A percentile compares a stretch with the other conserved stretches of the same genome.
Evolutionary conservation across 92 coral and sea anemone genomes (phyloP).

Genomic region (Actinostola sp.): DNA sequence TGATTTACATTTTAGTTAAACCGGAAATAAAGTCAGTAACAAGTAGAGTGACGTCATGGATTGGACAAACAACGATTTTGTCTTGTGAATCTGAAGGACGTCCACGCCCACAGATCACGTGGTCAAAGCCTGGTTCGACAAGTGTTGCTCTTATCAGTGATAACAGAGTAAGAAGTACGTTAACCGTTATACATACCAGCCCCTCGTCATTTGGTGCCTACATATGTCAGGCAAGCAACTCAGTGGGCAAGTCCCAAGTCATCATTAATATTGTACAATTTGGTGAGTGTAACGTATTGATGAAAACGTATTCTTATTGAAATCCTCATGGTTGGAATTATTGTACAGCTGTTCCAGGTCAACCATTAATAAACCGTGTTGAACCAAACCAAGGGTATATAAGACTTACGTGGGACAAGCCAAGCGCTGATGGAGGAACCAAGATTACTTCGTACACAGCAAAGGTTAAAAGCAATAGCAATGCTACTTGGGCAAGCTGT

Average conservation of each 20-base stretch:
- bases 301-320: no score
- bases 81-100: conserved; percentile 21
- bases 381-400: conserved; percentile 27
- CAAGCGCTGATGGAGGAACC: conserved; percentile 25
- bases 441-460: conserved; percentile 15
- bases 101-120: conserved; percentile 38
- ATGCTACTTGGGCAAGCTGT: conserved; percentile 31
- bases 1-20: conserved; percentile 12
- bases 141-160: conserved; percentile 9
- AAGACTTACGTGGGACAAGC: conserved; percentile 22
- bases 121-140: conserved; percentile 37
- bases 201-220: conserved; percentile 33
- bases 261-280: conserved; percentile 12
- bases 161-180: conserved; percentile 14
- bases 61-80: conserved; percentile 7
- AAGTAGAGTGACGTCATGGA: conserved; percentile 19
- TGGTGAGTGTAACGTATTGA: conserved; percentile 37
- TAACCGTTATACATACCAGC: conserved; percentile 6
- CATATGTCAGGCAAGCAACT: conserved; percentile 28
- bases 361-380: conserved; percentile 19
- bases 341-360: conserved; percentile 3
- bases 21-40: conserved; percentile 4
- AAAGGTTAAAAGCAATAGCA: conserved; percentile 16
- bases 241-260: conserved; percentile 18
- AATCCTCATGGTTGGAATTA: neutral